Conservation (phyloP, 2,797 vertebrate genomes). For the Falco concolor region DNA sequence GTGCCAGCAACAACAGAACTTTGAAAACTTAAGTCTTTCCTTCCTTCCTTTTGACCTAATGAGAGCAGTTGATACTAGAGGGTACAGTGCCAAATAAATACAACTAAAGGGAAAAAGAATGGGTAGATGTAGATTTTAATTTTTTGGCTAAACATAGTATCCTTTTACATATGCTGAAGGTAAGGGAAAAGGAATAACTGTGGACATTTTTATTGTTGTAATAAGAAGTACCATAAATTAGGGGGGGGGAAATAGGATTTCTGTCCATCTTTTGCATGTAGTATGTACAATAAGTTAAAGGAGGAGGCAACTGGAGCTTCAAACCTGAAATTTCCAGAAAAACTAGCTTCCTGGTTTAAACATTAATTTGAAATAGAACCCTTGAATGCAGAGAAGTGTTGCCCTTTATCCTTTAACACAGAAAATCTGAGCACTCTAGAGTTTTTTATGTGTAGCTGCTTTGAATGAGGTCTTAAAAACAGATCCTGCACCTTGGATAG, state of each 20-base stretch:
- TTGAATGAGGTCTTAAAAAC: background rate
- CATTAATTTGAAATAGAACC: background rate
- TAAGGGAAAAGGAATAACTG: background rate
- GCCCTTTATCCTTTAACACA: background rate
- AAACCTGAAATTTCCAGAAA: background rate
- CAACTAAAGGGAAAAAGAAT: background rate
- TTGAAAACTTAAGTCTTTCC: background rate
- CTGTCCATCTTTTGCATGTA: background rate
- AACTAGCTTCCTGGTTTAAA: background rate
- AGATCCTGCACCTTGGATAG: background rate
- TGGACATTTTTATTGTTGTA: background rate
- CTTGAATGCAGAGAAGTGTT: background rate
- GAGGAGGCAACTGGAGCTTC: background rate
- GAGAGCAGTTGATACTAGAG: background rate
- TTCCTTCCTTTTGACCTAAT: slow-evolving; percentile 13
- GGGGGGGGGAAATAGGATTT: background rate
- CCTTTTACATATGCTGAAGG: background rate
- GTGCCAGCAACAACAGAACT: background rate
- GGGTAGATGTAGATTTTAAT: background rate
- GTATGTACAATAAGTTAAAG: background rate
- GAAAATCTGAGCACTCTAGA: background rate
- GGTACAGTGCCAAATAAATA: background rate
- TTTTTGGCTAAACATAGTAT: background rate
- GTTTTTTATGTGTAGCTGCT: background rate
- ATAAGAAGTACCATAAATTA: background rate